A percentile compares a stretch with the other conserved stretches of the same genome.
Evolutionary conservation across 2,888 invertebrate genomes (phyloP).

Genomic region (Galerucella pusilla): DNA sequence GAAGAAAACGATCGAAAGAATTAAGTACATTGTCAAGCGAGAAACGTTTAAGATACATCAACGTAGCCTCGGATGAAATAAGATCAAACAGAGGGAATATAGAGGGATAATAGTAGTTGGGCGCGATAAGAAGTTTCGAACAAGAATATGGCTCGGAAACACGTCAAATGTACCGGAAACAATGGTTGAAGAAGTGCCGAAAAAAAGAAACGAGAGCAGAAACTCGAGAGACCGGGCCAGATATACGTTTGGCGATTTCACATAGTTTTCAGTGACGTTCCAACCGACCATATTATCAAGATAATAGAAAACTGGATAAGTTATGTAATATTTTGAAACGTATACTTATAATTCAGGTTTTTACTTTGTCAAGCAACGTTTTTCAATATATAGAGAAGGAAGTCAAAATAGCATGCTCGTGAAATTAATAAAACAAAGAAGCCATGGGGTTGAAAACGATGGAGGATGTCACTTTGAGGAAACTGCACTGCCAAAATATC

Average conservation of each 20-base stretch:
- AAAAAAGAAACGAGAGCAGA: constrained; percentile 25
- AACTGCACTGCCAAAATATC: no score
- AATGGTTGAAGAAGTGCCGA: constrained; percentile 62
- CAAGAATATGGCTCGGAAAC: constrained; percentile 65
- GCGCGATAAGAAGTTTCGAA: constrained; percentile 60
- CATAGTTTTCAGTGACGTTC: neutral
- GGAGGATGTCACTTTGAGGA: no score
- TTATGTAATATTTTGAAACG: no score
- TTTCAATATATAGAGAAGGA: no score
- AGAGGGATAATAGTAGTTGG: constrained; percentile 62
- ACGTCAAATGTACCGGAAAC: constrained; percentile 65
- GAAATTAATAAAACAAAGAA: no score
- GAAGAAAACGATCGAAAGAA: constrained; percentile 34
- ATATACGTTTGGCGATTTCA: constrained; percentile 36
- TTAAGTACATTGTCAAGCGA: constrained; percentile 41
- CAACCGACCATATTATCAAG: neutral
- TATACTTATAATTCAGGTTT: no score
- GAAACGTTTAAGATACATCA: constrained; percentile 41
- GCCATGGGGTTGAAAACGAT: no score
- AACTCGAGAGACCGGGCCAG: constrained; percentile 35
- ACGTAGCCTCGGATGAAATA: constrained; percentile 44
- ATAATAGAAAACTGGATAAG: neutral
- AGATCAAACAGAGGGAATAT: constrained; percentile 52
- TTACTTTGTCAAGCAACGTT: no score
- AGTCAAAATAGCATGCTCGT: no score